phyloP scores from a whole-genome alignment of 2,113 vertebrate species.

The Eclectus roratus region DNA sequence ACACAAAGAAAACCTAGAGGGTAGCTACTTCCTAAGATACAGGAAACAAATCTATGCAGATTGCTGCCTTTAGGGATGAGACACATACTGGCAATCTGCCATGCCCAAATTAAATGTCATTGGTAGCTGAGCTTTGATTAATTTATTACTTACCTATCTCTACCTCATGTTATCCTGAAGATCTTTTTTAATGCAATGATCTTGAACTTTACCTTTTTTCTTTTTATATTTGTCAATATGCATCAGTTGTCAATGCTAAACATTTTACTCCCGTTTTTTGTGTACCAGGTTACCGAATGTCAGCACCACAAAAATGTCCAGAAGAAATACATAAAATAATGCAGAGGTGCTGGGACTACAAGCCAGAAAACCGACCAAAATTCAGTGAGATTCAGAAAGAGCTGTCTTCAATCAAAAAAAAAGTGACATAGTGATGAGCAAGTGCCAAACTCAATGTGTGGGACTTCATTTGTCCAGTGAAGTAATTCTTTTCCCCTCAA shows the following conservation, averaged over 20 bases:
- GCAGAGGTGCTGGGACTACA: conserved; percentile 96
- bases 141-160: neutral
- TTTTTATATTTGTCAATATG: neutral
- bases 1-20: neutral
- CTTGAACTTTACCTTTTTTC: neutral
- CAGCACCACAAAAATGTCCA: conserved; percentile 92
- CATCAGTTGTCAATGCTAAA: neutral
- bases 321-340: conserved; percentile 94
- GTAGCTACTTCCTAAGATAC: neutral
- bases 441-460: neutral
- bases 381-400: conserved; percentile 92
- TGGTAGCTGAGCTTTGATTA: neutral
- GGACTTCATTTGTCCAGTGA: conserved; percentile 55
- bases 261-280: neutral
- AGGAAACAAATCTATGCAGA: neutral
- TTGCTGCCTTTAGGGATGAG: neutral
- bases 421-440: conserved; percentile 70
- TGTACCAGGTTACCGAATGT: conserved; percentile 90
- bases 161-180: neutral
- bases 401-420: conserved; percentile 86
- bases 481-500: conserved; percentile 48
- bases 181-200: neutral
- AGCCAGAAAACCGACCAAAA: conserved; percentile 90
- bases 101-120: neutral
- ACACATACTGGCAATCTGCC: neutral